A percentile compares a stretch with the other conserved stretches of the same genome.
These are phyloP conservation scores for Sebastes glaucus DNA, from an alignment of 2,797 vertebrate species.

Conservation along the genomic window DNA sequence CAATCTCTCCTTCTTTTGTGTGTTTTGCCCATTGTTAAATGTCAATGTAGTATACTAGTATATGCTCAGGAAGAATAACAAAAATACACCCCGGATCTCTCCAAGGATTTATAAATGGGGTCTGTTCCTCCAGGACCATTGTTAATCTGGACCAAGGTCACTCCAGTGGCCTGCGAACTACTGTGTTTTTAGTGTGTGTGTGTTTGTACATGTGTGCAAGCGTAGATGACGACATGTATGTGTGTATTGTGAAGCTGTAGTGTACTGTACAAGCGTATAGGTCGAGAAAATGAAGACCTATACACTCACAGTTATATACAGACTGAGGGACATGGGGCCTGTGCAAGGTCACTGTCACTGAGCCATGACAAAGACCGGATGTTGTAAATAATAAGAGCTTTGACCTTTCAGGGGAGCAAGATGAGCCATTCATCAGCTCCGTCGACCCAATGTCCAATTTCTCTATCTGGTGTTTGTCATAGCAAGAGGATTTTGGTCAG, in stretches of 20 bases:
- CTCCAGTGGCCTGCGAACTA: constrained; percentile 9
- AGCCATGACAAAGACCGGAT: constrained; percentile 69
- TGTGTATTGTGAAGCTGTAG: constrained; percentile 11
- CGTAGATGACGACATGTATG: not conserved
- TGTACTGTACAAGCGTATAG: not conserved
- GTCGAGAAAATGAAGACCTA: constrained; percentile 45
- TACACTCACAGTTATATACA: constrained; percentile 33
- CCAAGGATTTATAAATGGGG: constrained; percentile 52
- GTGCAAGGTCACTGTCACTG: constrained; percentile 72
- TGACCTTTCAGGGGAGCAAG: constrained; percentile 68
- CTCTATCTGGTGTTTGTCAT: constrained; percentile 42
- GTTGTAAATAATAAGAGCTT: constrained; percentile 73
- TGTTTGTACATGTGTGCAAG: not conserved
- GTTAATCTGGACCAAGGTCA: constrained; percentile 70
- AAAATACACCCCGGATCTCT: constrained; percentile 32
- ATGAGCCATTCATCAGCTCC: constrained; percentile 65
- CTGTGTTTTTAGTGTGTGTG: constrained; percentile 8
- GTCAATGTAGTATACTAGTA: not conserved
- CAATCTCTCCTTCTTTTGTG: not conserved
- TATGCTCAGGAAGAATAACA: constrained; percentile 18
- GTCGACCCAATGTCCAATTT: constrained; percentile 35
- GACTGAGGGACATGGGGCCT: constrained; percentile 41
- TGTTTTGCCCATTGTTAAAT: not conserved
- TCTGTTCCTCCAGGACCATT: constrained; percentile 47
- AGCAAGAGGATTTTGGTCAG: constrained; percentile 1